A percentile compares a stretch with the other conserved stretches of the same genome.
phyloP scores from a whole-genome alignment of 2,888 invertebrate genomes.

The Sarcophaga caerulescens region DNA sequence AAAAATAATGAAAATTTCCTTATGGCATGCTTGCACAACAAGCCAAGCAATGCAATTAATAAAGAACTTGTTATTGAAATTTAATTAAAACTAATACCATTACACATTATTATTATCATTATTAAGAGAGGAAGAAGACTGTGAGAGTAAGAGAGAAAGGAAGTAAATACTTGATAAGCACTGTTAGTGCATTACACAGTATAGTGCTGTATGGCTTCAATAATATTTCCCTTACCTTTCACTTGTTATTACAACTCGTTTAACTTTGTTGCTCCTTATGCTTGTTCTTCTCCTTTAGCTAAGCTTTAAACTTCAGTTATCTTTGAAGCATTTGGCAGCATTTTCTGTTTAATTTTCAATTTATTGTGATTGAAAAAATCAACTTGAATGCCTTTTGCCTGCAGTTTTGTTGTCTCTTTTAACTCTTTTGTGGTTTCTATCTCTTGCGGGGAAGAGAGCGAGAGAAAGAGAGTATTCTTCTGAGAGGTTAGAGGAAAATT shows the following conservation, averaged over 20 bases:
- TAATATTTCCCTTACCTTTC: conserved; percentile 26
- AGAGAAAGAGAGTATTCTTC: background rate
- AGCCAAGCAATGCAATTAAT: background rate
- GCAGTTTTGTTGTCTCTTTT: background rate
- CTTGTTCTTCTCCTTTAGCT: background rate
- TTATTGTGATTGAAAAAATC: conserved; percentile 53
- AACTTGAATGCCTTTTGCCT: conserved; percentile 4
- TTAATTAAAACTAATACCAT: conserved; percentile 38
- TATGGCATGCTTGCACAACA: conserved; percentile 5
- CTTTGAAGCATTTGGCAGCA: conserved; percentile 26
- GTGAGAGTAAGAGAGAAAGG: background rate
- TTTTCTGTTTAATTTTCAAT: conserved; percentile 36
- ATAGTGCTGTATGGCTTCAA: conserved; percentile 1
- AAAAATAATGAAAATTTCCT: background rate
- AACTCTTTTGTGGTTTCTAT: background rate
- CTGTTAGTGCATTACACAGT: conserved; percentile 9
- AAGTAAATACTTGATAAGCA: background rate
- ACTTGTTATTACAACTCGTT: conserved; percentile 23
- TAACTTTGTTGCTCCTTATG: conserved; percentile 19
- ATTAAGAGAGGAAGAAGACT: background rate
- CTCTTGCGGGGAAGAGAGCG: background rate
- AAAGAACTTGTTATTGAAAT: conserved; percentile 7
- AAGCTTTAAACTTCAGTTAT: background rate
- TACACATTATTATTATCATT: background rate
- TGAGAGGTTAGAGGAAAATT: background rate